Conservation (phyloP, 2,888 invertebrate genomes). For the Apamea monoglypha region DNA sequence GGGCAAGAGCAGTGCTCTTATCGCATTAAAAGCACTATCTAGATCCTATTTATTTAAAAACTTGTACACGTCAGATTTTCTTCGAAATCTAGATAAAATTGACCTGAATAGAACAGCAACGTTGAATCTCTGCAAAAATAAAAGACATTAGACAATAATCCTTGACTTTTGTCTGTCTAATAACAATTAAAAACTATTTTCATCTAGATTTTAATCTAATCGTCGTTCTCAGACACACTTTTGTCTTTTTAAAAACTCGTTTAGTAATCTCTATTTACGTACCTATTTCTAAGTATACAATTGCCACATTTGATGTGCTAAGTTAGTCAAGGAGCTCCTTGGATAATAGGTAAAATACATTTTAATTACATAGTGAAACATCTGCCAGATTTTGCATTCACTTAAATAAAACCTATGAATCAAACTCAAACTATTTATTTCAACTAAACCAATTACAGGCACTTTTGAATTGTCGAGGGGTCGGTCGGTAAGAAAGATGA, state of each 20-base stretch:
- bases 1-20: no score
- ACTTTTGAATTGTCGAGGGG: no score
- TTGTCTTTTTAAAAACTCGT: constrained; percentile 4
- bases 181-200: constrained; percentile 45
- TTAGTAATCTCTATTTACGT: constrained; percentile 1
- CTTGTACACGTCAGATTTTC: not conserved
- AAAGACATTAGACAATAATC: constrained; percentile 23
- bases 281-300: not conserved
- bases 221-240: constrained; percentile 22
- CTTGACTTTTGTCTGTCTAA: constrained; percentile 28
- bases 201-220: constrained; percentile 40
- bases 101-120: not conserved
- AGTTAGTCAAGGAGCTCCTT: not conserved
- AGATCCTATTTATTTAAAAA: not conserved
- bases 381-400: not conserved
- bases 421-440: no score
- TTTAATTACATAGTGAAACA: not conserved
- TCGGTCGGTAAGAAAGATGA: no score
- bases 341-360: not conserved
- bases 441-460: no score
- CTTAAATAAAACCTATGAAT: not conserved
- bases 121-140: constrained; percentile 2
- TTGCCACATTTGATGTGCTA: not conserved
- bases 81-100: not conserved
- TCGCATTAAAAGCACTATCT: not conserved